Evolutionary conservation across 2,888 invertebrate genomes (phyloP).

Genomic region (Nectonema munidae): DNA sequence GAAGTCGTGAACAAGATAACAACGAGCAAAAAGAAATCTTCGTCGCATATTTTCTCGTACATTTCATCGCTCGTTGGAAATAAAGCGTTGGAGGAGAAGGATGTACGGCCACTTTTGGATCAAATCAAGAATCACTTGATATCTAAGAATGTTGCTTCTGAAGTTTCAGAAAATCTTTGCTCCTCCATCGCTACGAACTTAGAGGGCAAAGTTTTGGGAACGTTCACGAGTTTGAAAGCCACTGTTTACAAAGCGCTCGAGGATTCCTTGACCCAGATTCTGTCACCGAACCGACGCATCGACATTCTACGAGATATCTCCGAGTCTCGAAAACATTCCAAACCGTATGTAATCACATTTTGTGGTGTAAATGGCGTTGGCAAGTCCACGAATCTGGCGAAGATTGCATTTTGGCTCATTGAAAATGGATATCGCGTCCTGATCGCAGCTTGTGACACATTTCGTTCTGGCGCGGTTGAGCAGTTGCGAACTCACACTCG

Average conservation of each 20-base stretch:
- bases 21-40: no score
- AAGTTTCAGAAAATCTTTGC: constrained; percentile 67
- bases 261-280: constrained; percentile 59
- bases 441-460: constrained; percentile 95
- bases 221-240: constrained; percentile 34
- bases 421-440: constrained; percentile 77
- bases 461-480: constrained; percentile 91
- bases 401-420: constrained; percentile 89
- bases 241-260: constrained; percentile 55
- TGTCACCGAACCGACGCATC: constrained; percentile 67
- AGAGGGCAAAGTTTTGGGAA: constrained; percentile 36
- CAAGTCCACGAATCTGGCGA: constrained; percentile 87
- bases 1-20: no score
- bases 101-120: constrained; percentile 52
- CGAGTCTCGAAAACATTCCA: constrained; percentile 43
- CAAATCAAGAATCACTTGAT: constrained; percentile 80
- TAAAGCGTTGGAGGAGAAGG: constrained; percentile 44
- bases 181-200: constrained; percentile 58
- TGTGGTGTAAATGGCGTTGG: constrained; percentile 98
- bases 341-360: constrained; percentile 77
- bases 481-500: constrained; percentile 72
- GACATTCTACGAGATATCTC: constrained; percentile 79
- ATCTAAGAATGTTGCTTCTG: constrained; percentile 76
- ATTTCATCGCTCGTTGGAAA: constrained; percentile 30
- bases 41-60: no score